phyloP scores from a whole-genome alignment of 2,113 vertebrate genomes.

The Okapia johnstoni region DNA sequence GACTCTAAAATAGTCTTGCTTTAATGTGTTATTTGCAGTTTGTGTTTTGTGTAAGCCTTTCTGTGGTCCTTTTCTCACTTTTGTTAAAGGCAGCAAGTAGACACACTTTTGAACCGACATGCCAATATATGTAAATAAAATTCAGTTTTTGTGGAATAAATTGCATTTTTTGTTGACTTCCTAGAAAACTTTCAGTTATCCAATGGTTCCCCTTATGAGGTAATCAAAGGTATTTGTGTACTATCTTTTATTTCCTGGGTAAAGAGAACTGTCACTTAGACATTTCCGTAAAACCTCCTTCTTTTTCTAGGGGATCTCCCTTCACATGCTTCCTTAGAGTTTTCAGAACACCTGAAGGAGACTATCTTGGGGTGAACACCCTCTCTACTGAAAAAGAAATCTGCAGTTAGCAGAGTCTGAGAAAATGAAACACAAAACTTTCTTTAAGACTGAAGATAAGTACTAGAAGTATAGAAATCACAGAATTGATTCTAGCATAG shows the following conservation, averaged over 20 bases:
- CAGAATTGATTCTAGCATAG: fast-evolving
- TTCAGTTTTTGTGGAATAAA: background rate
- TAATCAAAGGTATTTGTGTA: fast-evolving
- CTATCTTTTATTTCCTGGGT: background rate
- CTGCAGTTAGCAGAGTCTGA: background rate
- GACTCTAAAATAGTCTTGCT: background rate
- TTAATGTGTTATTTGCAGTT: background rate
- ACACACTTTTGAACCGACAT: background rate
- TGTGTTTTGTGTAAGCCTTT: background rate
- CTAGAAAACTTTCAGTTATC: background rate
- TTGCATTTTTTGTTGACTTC: background rate
- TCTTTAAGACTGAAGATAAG: background rate
- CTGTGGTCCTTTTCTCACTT: background rate
- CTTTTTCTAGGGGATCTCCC: background rate
- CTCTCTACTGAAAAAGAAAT: background rate
- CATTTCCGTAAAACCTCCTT: background rate
- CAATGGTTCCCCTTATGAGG: background rate
- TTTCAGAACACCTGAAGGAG: background rate
- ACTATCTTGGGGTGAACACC: background rate
- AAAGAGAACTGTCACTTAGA: background rate
- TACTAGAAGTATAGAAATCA: background rate
- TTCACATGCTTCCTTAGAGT: background rate
- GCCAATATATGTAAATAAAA: background rate
- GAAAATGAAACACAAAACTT: background rate
- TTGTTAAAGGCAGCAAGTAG: background rate